These are phyloP conservation scores for Coccyzus lansbergi DNA, from an alignment of 2,797 vertebrate genomes.

Conservation along the genomic window DNA sequence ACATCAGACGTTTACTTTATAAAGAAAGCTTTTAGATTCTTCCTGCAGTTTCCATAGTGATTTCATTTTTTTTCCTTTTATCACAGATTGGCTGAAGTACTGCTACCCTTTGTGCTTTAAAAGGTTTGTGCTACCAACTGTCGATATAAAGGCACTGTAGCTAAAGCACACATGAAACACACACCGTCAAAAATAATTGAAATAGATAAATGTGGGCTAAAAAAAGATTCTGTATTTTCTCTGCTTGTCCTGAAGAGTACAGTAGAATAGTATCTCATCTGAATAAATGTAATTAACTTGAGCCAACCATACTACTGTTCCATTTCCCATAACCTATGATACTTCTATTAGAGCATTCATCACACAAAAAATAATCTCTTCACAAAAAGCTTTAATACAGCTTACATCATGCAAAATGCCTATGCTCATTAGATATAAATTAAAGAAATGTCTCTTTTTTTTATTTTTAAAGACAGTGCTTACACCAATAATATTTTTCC, in stretches of 20 bases:
- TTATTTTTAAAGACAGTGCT: constrained; percentile 14
- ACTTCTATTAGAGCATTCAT: constrained; percentile 62
- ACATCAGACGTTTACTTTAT: constrained; percentile 85
- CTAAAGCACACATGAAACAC: constrained; percentile 70
- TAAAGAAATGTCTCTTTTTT: constrained; percentile 56
- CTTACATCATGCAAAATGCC: constrained; percentile 52
- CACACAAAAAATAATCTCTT: constrained; percentile 62
- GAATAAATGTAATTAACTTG: constrained; percentile 73
- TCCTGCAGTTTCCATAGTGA: constrained; percentile 87
- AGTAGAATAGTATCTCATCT: constrained; percentile 62
- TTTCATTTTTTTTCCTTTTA: constrained; percentile 83
- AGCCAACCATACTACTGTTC: constrained; percentile 54
- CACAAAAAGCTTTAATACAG: constrained; percentile 66
- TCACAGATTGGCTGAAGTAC: constrained; percentile 85
- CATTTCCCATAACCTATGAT: constrained; percentile 44
- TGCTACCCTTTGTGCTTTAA: constrained; percentile 82
- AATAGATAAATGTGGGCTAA: constrained; percentile 61
- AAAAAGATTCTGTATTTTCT: constrained; percentile 50
- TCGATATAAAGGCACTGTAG: constrained; percentile 77
- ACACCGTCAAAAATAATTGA: constrained; percentile 77
- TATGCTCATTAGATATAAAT: constrained; percentile 55
- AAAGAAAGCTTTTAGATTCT: constrained; percentile 86
- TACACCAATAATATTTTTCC: constrained; percentile 11
- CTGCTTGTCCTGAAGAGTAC: constrained; percentile 52
- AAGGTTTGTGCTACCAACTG: constrained; percentile 82